Base-by-base conservation (phyloP, 1,140 invertebrate genomes). In the Periplaneta americana region DNA sequence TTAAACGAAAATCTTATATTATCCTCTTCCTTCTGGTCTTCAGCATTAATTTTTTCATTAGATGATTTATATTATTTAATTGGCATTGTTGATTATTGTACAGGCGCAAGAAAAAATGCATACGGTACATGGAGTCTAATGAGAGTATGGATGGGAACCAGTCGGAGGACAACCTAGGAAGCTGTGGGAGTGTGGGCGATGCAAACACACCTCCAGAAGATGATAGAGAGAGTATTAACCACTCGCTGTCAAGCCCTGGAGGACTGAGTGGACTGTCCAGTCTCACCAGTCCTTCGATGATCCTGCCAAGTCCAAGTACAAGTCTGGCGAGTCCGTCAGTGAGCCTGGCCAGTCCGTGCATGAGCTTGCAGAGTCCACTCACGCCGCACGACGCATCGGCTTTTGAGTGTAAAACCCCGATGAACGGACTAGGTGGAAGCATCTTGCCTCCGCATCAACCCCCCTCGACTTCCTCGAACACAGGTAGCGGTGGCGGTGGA, bases 61-160 rank as follows among this genome's bases (percentile, higher is more conserved):
- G n/a, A n/a, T 37, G 8, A 34, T 28, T 35, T 11, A 15, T 57
- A 66, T 28, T n/a, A 33, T 39, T 6, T 48, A 9, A 66, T 80
- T 22, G 10, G 22, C n/a, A 17, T 18, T 48, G 36, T 74, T 32
- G 22, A 33, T 84, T 85, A 77, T 84, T 86, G 93, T 94, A 36
- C 91, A 98, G 97, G 91, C 96, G 97, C 91, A 99, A 99, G 93
- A 99, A 99, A 91, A 98, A 98, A 91, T 99, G 97, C 92, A 96
- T 98, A 88, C 94, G 97, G 83, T 98, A 98, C 90, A 95, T 97
- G 93, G 92, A 93, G 89, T 86, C 90, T 84, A 83, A 94, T 93
- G 90, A 94, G 87, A 89, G 92, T 86, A 90, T 92, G 87, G 92
- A 92, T 85, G 92, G 93, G 84, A 95, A 96, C 85, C 92, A 93